Percentiles rank a stretch among this genome's conserved stretches.
These are phyloP conservation scores for Lagopus muta DNA, from an alignment of 2,113 vertebrate genomes.

Conservation along the genomic window DNA sequence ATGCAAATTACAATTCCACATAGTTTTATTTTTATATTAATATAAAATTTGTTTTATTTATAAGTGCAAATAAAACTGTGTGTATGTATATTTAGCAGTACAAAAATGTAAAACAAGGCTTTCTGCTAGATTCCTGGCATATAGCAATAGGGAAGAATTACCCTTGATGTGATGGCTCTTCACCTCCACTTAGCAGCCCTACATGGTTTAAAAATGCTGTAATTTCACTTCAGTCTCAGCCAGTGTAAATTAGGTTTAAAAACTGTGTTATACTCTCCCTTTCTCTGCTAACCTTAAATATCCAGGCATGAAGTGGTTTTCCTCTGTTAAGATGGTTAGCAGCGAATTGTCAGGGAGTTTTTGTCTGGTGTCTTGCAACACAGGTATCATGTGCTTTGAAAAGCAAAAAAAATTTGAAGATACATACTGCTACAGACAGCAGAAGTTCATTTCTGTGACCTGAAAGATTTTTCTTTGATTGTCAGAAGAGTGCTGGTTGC, in stretches of 20 bases:
- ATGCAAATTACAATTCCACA: neutral
- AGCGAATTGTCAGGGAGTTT: neutral
- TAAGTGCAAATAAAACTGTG: neutral
- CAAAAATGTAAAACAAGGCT: neutral
- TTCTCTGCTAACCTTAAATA: neutral
- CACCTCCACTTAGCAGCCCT: neutral
- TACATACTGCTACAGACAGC: neutral
- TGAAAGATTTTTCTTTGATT: neutral
- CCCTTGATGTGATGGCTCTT: neutral
- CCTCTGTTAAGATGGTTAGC: neutral
- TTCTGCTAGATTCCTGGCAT: neutral
- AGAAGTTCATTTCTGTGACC: neutral
- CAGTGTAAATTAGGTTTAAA: neutral
- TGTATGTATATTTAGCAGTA: neutral
- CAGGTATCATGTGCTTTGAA: neutral
- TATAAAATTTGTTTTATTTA: too few species aligned
- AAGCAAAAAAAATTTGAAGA: neutral
- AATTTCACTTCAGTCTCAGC: neutral
- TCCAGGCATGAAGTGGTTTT: neutral
- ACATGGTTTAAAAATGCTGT: neutral
- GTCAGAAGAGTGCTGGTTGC: neutral
- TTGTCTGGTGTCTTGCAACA: neutral
- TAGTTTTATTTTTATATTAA: neutral
- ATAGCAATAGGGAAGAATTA: neutral
- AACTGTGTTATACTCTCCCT: neutral